Conservation (phyloP, 2,888 invertebrate genomes). For the Protophormia terraenovae region DNA sequence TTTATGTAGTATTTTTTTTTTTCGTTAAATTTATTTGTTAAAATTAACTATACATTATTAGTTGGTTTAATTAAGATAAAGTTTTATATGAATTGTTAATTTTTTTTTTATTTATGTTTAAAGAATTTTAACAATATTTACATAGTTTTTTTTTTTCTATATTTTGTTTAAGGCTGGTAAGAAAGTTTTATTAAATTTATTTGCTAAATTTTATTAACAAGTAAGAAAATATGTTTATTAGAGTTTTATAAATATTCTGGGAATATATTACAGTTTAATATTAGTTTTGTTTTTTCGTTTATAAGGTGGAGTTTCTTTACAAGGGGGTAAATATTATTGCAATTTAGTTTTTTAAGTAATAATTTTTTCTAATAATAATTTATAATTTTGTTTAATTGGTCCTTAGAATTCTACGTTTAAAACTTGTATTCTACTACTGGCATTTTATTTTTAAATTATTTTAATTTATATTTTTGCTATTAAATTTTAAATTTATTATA, state of each 20-base stretch:
- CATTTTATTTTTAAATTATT: slow-evolving; percentile 2
- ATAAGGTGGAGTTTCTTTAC: neutral
- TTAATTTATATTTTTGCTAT: neutral
- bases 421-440: slow-evolving; percentile 52
- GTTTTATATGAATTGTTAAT: too few relatives aligned
- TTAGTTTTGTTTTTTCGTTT: slow-evolving; percentile 16
- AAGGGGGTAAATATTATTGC: slow-evolving; percentile 43
- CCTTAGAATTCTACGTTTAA: slow-evolving; percentile 69
- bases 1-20: slow-evolving; percentile 28
- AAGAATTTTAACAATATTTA: slow-evolving; percentile 60
- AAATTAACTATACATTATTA: slow-evolving; percentile 27
- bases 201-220: slow-evolving; percentile 40
- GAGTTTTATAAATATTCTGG: slow-evolving; percentile 46
- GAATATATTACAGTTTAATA: slow-evolving; percentile 62
- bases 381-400: slow-evolving; percentile 68
- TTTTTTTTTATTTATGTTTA: slow-evolving; percentile 9
- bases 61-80: neutral
- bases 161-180: slow-evolving; percentile 65
- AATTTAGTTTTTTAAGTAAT: neutral
- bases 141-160: slow-evolving; percentile 17
- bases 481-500: neutral
- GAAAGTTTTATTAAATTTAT: slow-evolving; percentile 49
- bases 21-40: slow-evolving; percentile 1
- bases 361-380: slow-evolving; percentile 46
- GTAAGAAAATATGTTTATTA: slow-evolving; percentile 50